A percentile compares a stretch with the other conserved stretches of the same genome.
Evolutionary conservation across 2,113 vertebrate genomes (phyloP).

Genomic region (Chionis minor): DNA sequence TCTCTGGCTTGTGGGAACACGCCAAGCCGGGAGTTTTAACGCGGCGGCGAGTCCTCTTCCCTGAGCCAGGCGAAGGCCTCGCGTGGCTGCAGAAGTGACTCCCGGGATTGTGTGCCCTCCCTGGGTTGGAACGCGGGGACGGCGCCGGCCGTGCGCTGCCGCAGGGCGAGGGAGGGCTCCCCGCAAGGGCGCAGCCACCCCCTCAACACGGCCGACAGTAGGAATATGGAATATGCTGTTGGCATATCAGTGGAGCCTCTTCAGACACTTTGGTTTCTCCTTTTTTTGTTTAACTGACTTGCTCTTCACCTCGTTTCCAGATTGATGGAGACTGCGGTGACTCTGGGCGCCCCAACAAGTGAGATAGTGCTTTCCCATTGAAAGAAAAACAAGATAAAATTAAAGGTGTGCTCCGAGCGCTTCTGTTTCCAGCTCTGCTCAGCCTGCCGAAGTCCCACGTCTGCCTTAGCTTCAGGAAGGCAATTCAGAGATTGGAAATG

Average conservation of each 20-base stretch:
- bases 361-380: fast-evolving
- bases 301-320: not conserved
- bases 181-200: not conserved
- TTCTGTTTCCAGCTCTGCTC: not conserved
- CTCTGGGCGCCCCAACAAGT: not conserved
- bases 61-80: not conserved
- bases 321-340: not conserved
- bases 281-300: not conserved
- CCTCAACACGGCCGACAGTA: not conserved
- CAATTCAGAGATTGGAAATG: not conserved
- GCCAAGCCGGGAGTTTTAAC: not conserved
- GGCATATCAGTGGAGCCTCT: not conserved
- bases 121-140: fast-evolving
- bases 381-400: not conserved
- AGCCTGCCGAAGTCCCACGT: not conserved
- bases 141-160: fast-evolving
- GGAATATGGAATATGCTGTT: not conserved
- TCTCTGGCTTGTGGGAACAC: slow-evolving; percentile 55
- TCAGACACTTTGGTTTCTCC: not conserved
- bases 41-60: not conserved
- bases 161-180: not conserved
- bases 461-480: not conserved
- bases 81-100: not conserved
- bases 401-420: not conserved
- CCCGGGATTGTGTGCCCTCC: not conserved